A percentile compares a stretch with the other conserved stretches of the same genome.
phyloP scores from a whole-genome alignment of 2,888 invertebrate genomes.

The Listrodromus nycthemerus region DNA sequence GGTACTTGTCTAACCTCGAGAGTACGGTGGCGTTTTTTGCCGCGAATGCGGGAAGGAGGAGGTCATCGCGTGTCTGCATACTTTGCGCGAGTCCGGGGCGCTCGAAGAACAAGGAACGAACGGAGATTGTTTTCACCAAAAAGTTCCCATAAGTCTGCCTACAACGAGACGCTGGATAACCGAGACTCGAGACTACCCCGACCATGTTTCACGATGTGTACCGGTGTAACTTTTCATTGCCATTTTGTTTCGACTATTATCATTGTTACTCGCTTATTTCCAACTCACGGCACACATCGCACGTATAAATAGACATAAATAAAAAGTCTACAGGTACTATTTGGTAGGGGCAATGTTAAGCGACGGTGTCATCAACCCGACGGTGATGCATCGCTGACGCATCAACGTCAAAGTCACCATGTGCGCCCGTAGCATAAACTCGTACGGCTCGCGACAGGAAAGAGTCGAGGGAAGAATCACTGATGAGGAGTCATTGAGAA shows the following conservation, averaged over 20 bases:
- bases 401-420: conserved; percentile 31
- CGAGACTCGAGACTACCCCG: neutral
- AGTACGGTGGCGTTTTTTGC: conserved; percentile 32
- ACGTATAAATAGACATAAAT: neutral
- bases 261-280: neutral
- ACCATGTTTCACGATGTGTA: neutral
- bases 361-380: conserved; percentile 42
- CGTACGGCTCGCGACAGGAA: conserved; percentile 24
- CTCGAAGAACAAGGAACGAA: conserved; percentile 14
- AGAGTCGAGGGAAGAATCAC: conserved; percentile 42
- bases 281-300: neutral
- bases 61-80: conserved; percentile 65
- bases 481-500: conserved; percentile 51
- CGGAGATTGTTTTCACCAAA: neutral
- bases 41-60: conserved; percentile 38
- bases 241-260: neutral
- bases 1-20: conserved; percentile 67
- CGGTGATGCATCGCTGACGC: conserved; percentile 57
- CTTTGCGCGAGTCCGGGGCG: conserved; percentile 40
- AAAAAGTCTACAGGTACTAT: neutral
- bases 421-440: conserved; percentile 8
- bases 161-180: neutral
- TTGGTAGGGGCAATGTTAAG: neutral
- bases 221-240: conserved; percentile 1
- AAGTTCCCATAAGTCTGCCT: neutral